A percentile compares a stretch with the other conserved stretches of the same genome.
Evolutionary conservation across 2,797 vertebrate genomes (phyloP).

Genomic region (Cuniculus paca): DNA sequence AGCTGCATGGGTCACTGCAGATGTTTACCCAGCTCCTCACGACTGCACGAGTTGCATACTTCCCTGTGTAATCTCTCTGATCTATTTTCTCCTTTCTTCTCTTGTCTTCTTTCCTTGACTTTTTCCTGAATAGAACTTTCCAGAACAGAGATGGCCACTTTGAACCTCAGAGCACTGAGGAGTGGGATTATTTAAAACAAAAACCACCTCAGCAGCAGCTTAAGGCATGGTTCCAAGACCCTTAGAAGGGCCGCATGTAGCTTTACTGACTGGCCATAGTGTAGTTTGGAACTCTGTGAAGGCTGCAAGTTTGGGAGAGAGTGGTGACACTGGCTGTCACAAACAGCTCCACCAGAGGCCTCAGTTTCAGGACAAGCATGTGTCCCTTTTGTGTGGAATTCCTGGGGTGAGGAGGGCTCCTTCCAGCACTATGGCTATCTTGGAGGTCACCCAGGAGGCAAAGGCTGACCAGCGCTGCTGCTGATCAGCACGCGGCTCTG

Average conservation of each 20-base stretch:
- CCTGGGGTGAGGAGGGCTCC: background rate
- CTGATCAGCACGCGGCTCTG: background rate
- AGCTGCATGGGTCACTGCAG: constrained; percentile 82
- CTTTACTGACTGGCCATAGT: constrained; percentile 41
- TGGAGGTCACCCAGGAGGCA: constrained; percentile 54
- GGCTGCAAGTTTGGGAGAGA: background rate
- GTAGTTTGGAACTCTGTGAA: background rate
- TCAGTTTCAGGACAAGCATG: background rate
- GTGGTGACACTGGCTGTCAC: background rate
- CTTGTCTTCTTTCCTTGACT: constrained; percentile 77
- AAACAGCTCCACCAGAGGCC: background rate
- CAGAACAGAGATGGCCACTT: constrained; percentile 70
- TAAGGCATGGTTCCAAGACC: constrained; percentile 56
- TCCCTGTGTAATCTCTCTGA: constrained; percentile 89
- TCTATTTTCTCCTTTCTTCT: constrained; percentile 88
- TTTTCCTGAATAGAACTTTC: constrained; percentile 84
- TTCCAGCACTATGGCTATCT: background rate
- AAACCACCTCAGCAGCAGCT: constrained; percentile 35
- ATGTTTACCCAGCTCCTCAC: constrained; percentile 90
- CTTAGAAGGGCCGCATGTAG: background rate
- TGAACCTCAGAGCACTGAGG: constrained; percentile 61
- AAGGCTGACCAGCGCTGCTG: background rate
- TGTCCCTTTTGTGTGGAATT: background rate
- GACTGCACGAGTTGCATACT: constrained; percentile 91
- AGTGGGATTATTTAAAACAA: background rate